Evolutionary conservation across 1,140 invertebrate genomes (phyloP).

Genomic region (Dryas iulia): DNA sequence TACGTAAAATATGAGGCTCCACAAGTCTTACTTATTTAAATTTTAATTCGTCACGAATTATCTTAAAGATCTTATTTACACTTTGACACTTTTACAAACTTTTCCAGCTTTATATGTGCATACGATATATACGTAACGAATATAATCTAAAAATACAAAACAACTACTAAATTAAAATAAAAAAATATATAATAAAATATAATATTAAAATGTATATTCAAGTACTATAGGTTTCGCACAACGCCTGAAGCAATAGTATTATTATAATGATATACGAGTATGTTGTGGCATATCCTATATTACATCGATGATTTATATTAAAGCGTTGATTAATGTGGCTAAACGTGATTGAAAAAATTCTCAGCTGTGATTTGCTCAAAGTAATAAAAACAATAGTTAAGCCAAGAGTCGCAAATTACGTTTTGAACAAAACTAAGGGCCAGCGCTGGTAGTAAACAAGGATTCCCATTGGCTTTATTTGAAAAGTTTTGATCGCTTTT

Average conservation of each 20-base stretch:
- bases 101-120: too few species aligned
- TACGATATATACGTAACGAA: too few species aligned
- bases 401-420: slow-evolving; percentile 28
- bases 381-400: slow-evolving; percentile 28
- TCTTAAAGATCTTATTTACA: too few species aligned
- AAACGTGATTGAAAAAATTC: slow-evolving; percentile 14
- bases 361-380: slow-evolving; percentile 6
- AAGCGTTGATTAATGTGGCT: background rate
- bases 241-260: background rate
- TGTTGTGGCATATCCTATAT: background rate
- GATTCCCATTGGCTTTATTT: slow-evolving; percentile 29
- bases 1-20: too few species aligned
- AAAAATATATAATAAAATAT: background rate
- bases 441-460: slow-evolving; percentile 27
- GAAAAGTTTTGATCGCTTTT: slow-evolving; percentile 33
- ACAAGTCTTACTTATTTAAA: too few species aligned
- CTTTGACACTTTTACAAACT: too few species aligned
- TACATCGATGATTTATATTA: background rate
- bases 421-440: slow-evolving; percentile 26
- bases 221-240: background rate
- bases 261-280: background rate
- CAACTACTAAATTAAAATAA: background rate
- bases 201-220: background rate
- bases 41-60: too few species aligned
- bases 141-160: too few species aligned